Evolutionary conservation across 35 echinoderm and acorn worm species (phyloP), one percentile per base, ranked within the genome.

Genomic region (Lytechinus variegatus): DNA sequence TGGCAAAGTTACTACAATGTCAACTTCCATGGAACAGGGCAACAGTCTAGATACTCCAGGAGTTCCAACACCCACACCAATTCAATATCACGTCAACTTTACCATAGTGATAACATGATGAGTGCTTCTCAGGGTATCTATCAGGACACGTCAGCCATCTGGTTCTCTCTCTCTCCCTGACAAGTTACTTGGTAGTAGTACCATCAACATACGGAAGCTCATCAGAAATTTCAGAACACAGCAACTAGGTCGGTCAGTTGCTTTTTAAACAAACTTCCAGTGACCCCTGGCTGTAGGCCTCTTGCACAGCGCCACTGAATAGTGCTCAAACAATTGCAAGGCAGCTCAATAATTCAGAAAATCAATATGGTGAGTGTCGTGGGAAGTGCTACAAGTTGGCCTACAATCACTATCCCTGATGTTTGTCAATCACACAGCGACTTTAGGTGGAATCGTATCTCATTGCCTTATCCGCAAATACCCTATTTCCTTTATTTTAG

Each of bases 401-500:
- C 88, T 54, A 90, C 88, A 90, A 90, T 79, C 66, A 79, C 66
- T 79, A 24, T 79, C 21, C 66, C 21, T 44, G 66, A 79, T n/a
- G 66, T 79, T 79, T 79, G 66, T 79, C 66, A 79, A 79, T 79
- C 66, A 79, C 21, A 79, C 19, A 90, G 88, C 88, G 52, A 44
- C 88, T 90, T 44, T 54, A 90, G 29, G 88, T 52, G 52, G 88
- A 90, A 44, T 52, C 88, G 52, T 54, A 44, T 52, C 52, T 54
- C 88, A 4, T 44, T 90, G 88, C 88, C 88, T 90, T 90, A 90
- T 90, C 88, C 88, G 29, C 52, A 90, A 90, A 90, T 14, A 90
- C 88, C 52, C 88, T 90, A 54, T 54, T 90, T 90, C 88, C 88
- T 90, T 90, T 90, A 54, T 54, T 90, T 90, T 90, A 52, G 88